Percentiles rank a stretch among this genome's conserved stretches.
Conservation (phyloP, 2,113 vertebrate species). For the Engystomops pustulosus region DNA sequence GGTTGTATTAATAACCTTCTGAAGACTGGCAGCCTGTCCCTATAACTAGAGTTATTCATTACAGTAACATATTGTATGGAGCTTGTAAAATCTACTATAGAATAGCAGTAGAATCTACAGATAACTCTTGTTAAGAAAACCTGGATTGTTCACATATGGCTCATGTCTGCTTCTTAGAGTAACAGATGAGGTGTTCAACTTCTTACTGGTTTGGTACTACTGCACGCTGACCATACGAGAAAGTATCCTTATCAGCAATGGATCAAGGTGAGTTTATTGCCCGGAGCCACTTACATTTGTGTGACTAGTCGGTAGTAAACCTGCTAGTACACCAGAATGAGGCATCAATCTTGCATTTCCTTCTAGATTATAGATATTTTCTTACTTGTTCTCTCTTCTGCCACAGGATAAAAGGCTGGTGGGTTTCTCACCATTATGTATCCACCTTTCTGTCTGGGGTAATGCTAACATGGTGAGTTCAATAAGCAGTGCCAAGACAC, state of each 20-base stretch:
- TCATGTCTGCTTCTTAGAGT: slow-evolving; percentile 74
- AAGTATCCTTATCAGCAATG: slow-evolving; percentile 95
- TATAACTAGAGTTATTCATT: no score
- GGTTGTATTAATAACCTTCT: no score
- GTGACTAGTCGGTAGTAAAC: neutral
- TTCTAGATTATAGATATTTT: neutral
- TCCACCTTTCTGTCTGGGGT: slow-evolving; percentile 96
- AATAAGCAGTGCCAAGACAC: neutral
- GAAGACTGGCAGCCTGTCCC: no score
- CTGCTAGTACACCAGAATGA: neutral
- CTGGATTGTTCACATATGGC: neutral
- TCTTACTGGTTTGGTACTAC: slow-evolving; percentile 96
- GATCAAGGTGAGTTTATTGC: slow-evolving; percentile 82
- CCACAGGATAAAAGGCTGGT: slow-evolving; percentile 96
- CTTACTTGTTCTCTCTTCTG: neutral
- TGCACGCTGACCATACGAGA: slow-evolving; percentile 96
- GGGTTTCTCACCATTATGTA: slow-evolving; percentile 97
- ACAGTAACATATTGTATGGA: no score
- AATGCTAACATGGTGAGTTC: slow-evolving; percentile 95
- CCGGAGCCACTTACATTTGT: neutral
- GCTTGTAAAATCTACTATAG: no score
- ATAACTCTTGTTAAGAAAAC: neutral
- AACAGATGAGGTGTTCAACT: slow-evolving; percentile 97
- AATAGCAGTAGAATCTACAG: no score
- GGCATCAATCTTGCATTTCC: neutral